Percentiles rank a stretch among this genome's conserved stretches.
Evolutionary conservation across 2,888 invertebrate species (phyloP).

Genomic region (Phengaris arion): DNA sequence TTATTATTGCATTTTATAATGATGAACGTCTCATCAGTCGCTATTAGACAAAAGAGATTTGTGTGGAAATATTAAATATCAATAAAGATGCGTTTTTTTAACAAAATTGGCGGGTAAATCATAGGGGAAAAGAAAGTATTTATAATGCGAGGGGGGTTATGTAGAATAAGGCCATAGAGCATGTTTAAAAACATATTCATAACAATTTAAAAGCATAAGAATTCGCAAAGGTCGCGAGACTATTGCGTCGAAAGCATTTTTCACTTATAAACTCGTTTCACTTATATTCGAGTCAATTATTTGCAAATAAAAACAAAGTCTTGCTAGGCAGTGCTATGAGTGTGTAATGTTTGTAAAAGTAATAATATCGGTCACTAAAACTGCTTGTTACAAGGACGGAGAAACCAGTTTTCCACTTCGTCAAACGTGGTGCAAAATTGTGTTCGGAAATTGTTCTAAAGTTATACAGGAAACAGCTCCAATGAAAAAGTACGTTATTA

Average conservation of each 20-base stretch:
- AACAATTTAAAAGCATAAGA: background rate
- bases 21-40: no score
- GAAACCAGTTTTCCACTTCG: constrained; percentile 39
- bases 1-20: no score
- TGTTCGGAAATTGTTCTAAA: background rate
- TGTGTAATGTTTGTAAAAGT: constrained; percentile 28
- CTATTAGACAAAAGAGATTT: no score
- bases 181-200: background rate
- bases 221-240: background rate
- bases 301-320: background rate
- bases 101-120: no score
- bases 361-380: constrained; percentile 6
- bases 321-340: background rate
- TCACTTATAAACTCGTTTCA: background rate
- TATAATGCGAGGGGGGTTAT: background rate
- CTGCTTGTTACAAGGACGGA: constrained; percentile 42
- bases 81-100: no score
- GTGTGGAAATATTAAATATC: no score
- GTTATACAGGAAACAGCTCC: background rate
- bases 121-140: no score
- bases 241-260: background rate
- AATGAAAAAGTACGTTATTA: background rate
- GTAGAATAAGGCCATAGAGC: background rate
- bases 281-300: background rate
- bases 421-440: background rate